These are phyloP conservation scores for Amaurobius ferox DNA, from an alignment of 2,888 invertebrate genomes.

Conservation along the genomic window DNA sequence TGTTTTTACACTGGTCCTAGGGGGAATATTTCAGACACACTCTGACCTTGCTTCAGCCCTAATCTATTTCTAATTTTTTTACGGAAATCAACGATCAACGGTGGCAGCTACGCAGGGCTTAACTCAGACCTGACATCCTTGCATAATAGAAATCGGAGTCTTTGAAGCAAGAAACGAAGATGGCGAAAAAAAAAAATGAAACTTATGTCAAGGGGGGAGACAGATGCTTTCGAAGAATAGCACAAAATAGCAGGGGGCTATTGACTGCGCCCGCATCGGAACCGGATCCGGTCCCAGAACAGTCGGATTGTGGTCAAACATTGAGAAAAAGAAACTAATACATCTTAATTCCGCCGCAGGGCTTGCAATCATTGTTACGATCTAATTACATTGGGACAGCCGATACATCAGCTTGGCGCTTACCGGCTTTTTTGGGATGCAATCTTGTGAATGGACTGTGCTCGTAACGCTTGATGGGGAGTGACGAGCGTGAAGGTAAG, in stretches of 20 bases:
- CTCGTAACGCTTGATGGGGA: conserved; percentile 31
- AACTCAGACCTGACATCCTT: conserved; percentile 40
- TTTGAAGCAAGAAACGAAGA: conserved; percentile 35
- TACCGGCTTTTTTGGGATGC: conserved; percentile 10
- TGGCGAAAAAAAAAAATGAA: not conserved
- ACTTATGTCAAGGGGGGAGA: conserved; percentile 17
- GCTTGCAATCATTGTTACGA: conserved; percentile 49
- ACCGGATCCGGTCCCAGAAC: conserved; percentile 48
- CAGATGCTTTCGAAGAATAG: conserved; percentile 22
- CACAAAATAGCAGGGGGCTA: conserved; percentile 62
- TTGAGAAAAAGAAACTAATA: conserved; percentile 67
- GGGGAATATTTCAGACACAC: too few species aligned
- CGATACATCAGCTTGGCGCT: conserved; percentile 55
- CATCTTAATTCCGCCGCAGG: conserved; percentile 64
- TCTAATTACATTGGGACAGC: conserved; percentile 69
- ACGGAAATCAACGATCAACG: not conserved
- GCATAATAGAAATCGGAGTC: conserved; percentile 66
- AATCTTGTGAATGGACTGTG: conserved; percentile 2
- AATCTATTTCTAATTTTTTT: not conserved
- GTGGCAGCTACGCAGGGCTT: not conserved
- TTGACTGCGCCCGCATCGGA: conserved; percentile 45
- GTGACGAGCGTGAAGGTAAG: conserved; percentile 58
- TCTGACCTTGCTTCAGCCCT: not conserved
- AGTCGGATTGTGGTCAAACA: conserved; percentile 66
- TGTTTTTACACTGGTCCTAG: too few species aligned